Conservation (phyloP, 2,113 vertebrate species). For the Anas platyrhynchos region DNA sequence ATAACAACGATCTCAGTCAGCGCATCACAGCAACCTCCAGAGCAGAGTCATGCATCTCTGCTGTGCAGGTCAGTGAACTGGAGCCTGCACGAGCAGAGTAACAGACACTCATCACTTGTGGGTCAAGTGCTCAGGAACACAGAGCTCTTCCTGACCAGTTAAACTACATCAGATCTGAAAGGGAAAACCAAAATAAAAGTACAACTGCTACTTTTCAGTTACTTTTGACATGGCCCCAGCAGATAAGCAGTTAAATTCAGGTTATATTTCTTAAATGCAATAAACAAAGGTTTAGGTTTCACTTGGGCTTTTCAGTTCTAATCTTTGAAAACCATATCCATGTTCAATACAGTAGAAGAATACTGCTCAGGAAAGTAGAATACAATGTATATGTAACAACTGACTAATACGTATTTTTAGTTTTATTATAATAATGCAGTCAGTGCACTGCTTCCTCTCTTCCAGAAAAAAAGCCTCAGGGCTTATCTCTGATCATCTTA, state of each 20-base stretch:
- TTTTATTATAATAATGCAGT: constrained; percentile 41
- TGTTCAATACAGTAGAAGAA: neutral
- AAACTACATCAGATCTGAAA: neutral
- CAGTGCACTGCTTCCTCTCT: constrained; percentile 13
- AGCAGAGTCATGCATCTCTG: neutral
- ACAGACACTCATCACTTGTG: neutral
- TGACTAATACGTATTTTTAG: constrained; percentile 19
- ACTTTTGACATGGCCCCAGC: fast-evolving
- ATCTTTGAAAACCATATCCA: neutral
- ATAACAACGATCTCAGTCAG: neutral
- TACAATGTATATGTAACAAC: constrained; percentile 4
- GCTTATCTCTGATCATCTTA: constrained; percentile 60
- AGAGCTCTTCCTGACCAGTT: neutral
- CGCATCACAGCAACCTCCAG: neutral
- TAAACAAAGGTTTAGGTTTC: neutral
- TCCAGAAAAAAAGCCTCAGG: neutral
- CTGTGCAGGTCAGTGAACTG: neutral
- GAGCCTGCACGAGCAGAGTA: neutral
- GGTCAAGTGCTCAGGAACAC: neutral
- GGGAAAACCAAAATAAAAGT: neutral
- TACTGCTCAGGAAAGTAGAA: neutral
- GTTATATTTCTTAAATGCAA: neutral
- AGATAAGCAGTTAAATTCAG: neutral
- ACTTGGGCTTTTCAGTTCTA: neutral
- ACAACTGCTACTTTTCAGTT: neutral